Evolutionary conservation across 2,888 invertebrate species (phyloP), one percentile per base, ranked within the genome.

Genomic region (Nomada flava): DNA sequence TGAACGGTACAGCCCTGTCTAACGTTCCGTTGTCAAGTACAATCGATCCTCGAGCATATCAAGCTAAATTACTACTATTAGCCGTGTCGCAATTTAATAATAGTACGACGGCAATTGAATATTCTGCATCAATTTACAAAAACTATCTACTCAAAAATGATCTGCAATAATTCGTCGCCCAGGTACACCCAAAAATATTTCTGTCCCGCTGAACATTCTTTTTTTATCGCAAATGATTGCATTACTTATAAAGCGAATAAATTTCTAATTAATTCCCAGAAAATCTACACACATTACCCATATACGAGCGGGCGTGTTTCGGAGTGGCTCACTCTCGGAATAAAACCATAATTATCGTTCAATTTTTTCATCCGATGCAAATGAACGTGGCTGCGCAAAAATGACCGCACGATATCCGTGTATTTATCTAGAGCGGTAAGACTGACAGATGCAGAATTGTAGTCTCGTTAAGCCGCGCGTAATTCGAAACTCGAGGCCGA

Each of bases 401-500:
- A 53, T 44, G 44, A 47, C 23, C 64, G 20, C 36, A 62, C 62
- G 63, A 78, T 68, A 77, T 65, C 29, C 52, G 13, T 18, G 55
- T 59, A 78, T 70, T 76, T 64, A 29, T 76, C 62, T 55, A 29
- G 52, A 20, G 23, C 57, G 15, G 50, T 42, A 26, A 72, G 72
- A 72, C 23, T 77, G 75, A 76, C 82, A 76, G 59, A 67, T 81
- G 52, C 75, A 63, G 68, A 59, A 77, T 59, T 59, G 55, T 36
- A 23, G 62, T 55, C 59, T 71, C 44, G 76, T 74, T 69, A 73
- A 67, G 74, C 20, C 59, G 82, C 76, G 77, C 69, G 85, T 85
- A 77, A 85, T 85, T 81, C 63, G 82, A 85, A 85, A 77, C 74
- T 77, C 64, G 71, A 75, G 72, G 84, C 64, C 70, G 81, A 52